Evolutionary conservation across 1,140 invertebrate species (phyloP).

Genomic region (Melitaea cinxia): DNA sequence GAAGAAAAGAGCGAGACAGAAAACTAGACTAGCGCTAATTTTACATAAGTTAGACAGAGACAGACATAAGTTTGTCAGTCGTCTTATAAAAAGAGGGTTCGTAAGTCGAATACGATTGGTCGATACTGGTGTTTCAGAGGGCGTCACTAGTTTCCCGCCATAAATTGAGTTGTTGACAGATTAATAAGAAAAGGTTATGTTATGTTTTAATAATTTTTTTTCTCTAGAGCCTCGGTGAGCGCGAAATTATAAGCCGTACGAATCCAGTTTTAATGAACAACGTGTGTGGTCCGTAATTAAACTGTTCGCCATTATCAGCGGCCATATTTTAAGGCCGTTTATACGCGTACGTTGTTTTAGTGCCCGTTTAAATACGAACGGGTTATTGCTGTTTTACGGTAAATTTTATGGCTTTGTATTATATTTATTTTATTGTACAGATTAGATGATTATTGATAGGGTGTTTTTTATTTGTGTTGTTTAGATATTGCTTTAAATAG

Average conservation of each 20-base stretch:
- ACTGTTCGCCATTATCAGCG: slow-evolving; percentile 54
- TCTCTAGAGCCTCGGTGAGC: slow-evolving; percentile 54
- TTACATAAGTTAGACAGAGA: slow-evolving; percentile 16
- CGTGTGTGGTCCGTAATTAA: slow-evolving; percentile 74
- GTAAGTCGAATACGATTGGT: slow-evolving; percentile 45
- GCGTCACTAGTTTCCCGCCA: slow-evolving; percentile 73
- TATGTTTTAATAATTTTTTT: slow-evolving; percentile 76
- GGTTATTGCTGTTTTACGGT: neutral
- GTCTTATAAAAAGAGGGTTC: neutral
- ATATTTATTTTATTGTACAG: slow-evolving; percentile 16
- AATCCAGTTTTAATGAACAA: slow-evolving; percentile 61
- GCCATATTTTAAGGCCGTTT: slow-evolving; percentile 49
- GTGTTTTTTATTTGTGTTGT: too few species aligned
- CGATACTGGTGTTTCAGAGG: slow-evolving; percentile 55
- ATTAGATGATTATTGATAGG: slow-evolving; percentile 27
- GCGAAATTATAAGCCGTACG: slow-evolving; percentile 72
- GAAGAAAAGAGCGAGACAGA: slow-evolving; percentile 3
- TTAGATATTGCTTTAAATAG: neutral
- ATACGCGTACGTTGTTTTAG: slow-evolving; percentile 18
- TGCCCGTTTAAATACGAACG: slow-evolving; percentile 1
- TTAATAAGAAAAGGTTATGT: slow-evolving; percentile 78
- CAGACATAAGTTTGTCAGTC: neutral
- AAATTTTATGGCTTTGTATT: slow-evolving; percentile 6
- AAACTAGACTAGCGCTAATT: neutral
- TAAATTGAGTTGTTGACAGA: slow-evolving; percentile 80